Percentiles rank a stretch among this genome's conserved stretches.
phyloP scores from a whole-genome alignment of 2,888 invertebrate genomes.

The Sminthurinus aureus region DNA sequence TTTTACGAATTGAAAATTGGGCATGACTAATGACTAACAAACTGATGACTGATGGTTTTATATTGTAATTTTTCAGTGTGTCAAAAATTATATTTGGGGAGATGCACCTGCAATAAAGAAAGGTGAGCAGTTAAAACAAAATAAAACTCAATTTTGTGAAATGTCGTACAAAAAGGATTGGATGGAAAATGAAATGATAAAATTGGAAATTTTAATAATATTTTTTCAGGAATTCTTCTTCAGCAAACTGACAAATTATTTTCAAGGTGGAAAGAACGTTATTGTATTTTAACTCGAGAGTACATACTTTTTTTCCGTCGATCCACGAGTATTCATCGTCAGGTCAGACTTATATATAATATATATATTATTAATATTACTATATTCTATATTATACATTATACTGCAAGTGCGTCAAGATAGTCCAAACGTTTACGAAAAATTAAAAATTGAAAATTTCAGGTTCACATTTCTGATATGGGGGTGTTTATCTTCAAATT shows the following conservation, averaged over 20 bases:
- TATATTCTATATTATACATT: too few relatives aligned
- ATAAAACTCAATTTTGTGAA: background rate
- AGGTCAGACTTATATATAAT: slow-evolving; percentile 67
- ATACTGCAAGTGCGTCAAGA: too few relatives aligned
- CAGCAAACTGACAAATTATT: slow-evolving; percentile 72
- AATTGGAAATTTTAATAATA: background rate
- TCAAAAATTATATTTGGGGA: slow-evolving; percentile 46
- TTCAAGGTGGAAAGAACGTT: slow-evolving; percentile 74
- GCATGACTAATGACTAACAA: too few relatives aligned
- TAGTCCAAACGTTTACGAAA: too few relatives aligned
- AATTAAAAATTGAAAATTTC: too few relatives aligned
- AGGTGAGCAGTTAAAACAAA: background rate
- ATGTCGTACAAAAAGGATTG: background rate
- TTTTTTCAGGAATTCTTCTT: slow-evolving; percentile 68
- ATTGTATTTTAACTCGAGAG: slow-evolving; percentile 72
- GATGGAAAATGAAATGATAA: slow-evolving; percentile 10
- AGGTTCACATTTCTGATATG: slow-evolving; percentile 74
- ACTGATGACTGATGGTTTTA: too few relatives aligned
- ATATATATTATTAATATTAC: too few relatives aligned
- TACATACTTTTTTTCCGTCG: slow-evolving; percentile 73
- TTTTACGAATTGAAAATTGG: too few relatives aligned
- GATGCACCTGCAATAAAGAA: slow-evolving; percentile 68
- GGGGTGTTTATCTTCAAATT: slow-evolving; percentile 74
- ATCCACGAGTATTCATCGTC: slow-evolving; percentile 63
- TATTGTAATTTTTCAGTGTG: too few relatives aligned